These are phyloP conservation scores for Psix sp. DNA, from an alignment of 1,140 invertebrate genomes.

Conservation along the genomic window DNA sequence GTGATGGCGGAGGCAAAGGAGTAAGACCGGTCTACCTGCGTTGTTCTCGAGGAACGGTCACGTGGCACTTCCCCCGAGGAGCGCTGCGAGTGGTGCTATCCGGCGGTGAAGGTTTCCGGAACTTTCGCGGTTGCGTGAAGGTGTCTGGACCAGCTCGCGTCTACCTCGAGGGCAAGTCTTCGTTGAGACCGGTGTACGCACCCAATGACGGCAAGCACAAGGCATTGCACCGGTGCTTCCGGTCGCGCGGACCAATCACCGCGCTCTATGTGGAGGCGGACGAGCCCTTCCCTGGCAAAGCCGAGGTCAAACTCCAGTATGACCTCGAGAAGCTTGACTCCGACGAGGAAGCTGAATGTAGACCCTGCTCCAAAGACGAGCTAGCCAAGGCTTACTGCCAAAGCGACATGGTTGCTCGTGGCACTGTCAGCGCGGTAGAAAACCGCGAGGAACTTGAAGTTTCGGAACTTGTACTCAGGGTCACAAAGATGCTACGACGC, in stretches of 20 bases:
- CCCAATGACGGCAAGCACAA: constrained; percentile 80
- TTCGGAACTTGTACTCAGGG: constrained; percentile 82
- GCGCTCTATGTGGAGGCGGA: constrained; percentile 85
- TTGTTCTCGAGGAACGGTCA: constrained; percentile 83
- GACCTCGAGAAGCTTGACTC: constrained; percentile 80
- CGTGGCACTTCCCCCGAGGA: constrained; percentile 86
- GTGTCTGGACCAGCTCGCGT: constrained; percentile 80
- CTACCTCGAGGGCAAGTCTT: constrained; percentile 83
- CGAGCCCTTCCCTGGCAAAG: constrained; percentile 61
- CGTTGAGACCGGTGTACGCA: constrained; percentile 81
- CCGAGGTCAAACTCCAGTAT: constrained; percentile 81
- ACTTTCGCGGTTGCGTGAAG: constrained; percentile 84
- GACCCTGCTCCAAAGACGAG: constrained; percentile 86
- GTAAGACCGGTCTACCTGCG: constrained; percentile 87
- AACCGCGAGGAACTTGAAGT: constrained; percentile 80
- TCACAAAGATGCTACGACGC: constrained; percentile 82
- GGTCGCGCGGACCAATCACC: constrained; percentile 81
- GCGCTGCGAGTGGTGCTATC: constrained; percentile 83
- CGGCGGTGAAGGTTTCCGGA: constrained; percentile 78
- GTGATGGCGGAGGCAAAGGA: constrained; percentile 77
- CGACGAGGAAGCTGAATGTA: constrained; percentile 80
- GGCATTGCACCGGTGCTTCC: constrained; percentile 80
- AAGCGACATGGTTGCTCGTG: constrained; percentile 86
- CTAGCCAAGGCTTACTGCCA: constrained; percentile 86
- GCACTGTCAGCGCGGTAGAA: constrained; percentile 82